Evolutionary conservation across 2,113 vertebrate genomes (phyloP).

Genomic region (Climacteris rufus): DNA sequence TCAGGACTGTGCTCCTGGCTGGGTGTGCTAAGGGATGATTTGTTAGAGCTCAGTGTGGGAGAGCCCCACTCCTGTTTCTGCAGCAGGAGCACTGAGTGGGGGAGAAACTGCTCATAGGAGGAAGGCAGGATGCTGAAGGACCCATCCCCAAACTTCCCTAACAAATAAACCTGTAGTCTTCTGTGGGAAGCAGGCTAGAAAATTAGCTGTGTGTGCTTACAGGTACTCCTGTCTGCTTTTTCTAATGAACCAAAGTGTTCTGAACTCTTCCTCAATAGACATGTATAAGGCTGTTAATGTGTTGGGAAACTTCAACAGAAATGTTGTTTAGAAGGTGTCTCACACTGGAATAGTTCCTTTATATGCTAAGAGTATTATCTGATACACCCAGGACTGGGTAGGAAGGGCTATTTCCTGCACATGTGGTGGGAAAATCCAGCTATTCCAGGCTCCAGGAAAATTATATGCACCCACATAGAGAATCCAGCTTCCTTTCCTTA

Average conservation of each 20-base stretch:
- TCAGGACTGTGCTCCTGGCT: background rate
- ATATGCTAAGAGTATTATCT: background rate
- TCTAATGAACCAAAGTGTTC: background rate
- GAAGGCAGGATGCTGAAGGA: background rate
- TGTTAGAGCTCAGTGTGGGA: background rate
- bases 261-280: background rate
- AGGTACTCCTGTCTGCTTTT: background rate
- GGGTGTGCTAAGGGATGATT: background rate
- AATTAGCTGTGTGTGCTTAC: background rate
- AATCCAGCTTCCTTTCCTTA: constrained; percentile 13
- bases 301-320: background rate
- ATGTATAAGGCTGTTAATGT: background rate
- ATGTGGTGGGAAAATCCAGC: constrained; percentile 47
- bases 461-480: constrained; percentile 17
- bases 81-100: background rate
- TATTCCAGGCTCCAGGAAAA: constrained; percentile 35
- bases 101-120: background rate
- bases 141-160: background rate
- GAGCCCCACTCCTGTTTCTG: background rate
- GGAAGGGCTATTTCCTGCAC: constrained; percentile 56
- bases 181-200: background rate
- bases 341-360: background rate
- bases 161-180: background rate
- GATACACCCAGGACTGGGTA: background rate
- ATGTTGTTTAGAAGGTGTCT: background rate